Conservation (phyloP, 2,888 invertebrate species). For the Pemphredon lugubris region DNA sequence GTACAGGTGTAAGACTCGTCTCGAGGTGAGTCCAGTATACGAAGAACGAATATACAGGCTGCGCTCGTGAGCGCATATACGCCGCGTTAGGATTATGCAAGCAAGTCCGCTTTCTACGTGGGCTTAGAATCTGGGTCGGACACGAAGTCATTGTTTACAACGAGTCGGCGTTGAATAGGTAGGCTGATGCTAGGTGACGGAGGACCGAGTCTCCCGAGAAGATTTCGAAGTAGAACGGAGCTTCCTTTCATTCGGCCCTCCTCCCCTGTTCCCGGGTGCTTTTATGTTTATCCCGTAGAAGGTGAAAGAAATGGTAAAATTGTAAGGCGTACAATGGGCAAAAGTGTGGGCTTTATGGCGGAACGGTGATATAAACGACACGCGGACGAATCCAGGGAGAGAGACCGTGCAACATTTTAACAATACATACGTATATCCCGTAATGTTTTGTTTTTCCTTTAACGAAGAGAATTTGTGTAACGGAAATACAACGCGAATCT, state of each 20-base stretch:
- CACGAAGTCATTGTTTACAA: conserved; percentile 77
- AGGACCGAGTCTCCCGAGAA: conserved; percentile 22
- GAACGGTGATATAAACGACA: too few relatives aligned
- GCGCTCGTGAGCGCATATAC: conserved; percentile 33
- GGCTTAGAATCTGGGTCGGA: conserved; percentile 79
- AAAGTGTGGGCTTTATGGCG: too few relatives aligned
- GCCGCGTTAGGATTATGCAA: conserved; percentile 74
- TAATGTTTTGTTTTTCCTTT: too few relatives aligned
- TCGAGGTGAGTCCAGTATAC: conserved; percentile 33
- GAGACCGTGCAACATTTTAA: too few relatives aligned
- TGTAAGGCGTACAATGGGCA: background rate
- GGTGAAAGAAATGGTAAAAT: background rate
- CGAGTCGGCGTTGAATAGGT: conserved; percentile 60
- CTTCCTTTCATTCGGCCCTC: background rate
- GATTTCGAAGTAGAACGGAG: conserved; percentile 11
- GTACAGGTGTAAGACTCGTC: conserved; percentile 49
- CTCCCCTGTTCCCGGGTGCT: too few relatives aligned
- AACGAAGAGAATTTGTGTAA: too few relatives aligned
- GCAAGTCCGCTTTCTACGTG: conserved; percentile 78
- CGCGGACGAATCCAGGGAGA: too few relatives aligned
- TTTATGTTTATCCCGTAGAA: background rate
- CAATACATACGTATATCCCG: too few relatives aligned
- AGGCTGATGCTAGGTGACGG: conserved; percentile 42
- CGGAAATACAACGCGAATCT: too few relatives aligned
- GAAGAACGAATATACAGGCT: conserved; percentile 38